These are phyloP conservation scores for Monodelphis domestica DNA, from an alignment of 2,797 vertebrate genomes.

Conservation along the genomic window DNA sequence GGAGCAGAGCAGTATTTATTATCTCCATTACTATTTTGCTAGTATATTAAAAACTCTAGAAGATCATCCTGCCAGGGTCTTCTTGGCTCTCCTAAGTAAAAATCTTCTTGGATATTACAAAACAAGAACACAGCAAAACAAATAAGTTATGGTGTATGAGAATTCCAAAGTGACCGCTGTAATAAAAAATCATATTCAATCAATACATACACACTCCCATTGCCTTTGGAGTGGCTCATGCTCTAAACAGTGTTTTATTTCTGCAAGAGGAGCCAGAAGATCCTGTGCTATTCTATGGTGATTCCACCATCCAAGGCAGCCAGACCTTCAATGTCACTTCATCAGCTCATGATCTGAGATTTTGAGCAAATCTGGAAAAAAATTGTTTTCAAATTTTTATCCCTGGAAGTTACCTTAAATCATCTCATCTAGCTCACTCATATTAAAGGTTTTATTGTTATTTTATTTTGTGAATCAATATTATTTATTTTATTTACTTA, in stretches of 20 bases:
- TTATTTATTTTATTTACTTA: too few species aligned
- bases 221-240: neutral
- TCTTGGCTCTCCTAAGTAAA: neutral
- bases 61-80: neutral
- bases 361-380: constrained; percentile 17
- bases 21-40: neutral
- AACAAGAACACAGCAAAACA: too few species aligned
- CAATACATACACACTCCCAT: neutral
- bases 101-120: too few species aligned
- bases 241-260: neutral
- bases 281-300: neutral
- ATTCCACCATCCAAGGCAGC: neutral
- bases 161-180: neutral
- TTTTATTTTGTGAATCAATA: too few species aligned
- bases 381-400: neutral
- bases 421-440: too few species aligned
- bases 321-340: neutral
- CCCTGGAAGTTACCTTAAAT: neutral
- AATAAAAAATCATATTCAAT: neutral
- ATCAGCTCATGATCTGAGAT: neutral
- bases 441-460: neutral
- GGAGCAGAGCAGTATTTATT: neutral
- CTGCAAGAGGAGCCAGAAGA: neutral
- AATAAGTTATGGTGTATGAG: neutral
- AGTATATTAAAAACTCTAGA: neutral